Conservation (phyloP, 35 echinoderm and acorn worm genomes). For the Apostichopus californicus region DNA sequence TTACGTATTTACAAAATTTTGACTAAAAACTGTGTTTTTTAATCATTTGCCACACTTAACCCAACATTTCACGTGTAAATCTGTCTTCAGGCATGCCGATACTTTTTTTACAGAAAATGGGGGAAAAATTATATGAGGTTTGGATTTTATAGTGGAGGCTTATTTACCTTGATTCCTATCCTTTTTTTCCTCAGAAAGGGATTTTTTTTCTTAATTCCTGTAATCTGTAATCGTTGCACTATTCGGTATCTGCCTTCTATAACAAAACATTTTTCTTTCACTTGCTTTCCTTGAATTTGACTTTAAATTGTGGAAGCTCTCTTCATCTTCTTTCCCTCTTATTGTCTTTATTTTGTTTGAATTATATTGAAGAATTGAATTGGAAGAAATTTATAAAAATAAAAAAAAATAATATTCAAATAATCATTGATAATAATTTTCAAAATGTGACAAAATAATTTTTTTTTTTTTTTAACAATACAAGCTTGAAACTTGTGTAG, state of each 20-base stretch:
- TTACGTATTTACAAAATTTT: too few relatives aligned
- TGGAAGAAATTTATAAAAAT: neutral
- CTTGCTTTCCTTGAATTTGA: neutral
- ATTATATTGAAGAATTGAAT: neutral
- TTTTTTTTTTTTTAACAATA: neutral
- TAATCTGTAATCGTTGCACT: constrained; percentile 14
- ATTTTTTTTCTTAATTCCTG: too few relatives aligned
- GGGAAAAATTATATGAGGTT: neutral
- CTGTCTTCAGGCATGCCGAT: too few relatives aligned
- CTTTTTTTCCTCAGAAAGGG: too few relatives aligned
- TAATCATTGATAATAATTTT: constrained; percentile 29
- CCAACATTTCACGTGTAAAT: too few relatives aligned
- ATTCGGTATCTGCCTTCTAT: constrained; percentile 3
- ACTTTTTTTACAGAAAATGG: too few relatives aligned
- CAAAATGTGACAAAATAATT: constrained; percentile 1
- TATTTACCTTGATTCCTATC: neutral
- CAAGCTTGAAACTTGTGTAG: neutral
- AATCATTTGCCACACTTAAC: too few relatives aligned
- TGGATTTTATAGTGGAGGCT: neutral
- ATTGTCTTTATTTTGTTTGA: neutral
- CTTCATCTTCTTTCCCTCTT: neutral
- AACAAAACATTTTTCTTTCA: neutral
- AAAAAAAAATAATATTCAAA: neutral
- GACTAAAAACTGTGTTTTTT: too few relatives aligned
- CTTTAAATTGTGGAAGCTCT: neutral